Percentiles rank a stretch among this genome's conserved stretches.
Evolutionary conservation across 1,140 invertebrate genomes (phyloP).

Genomic region (Antheraea mylitta): DNA sequence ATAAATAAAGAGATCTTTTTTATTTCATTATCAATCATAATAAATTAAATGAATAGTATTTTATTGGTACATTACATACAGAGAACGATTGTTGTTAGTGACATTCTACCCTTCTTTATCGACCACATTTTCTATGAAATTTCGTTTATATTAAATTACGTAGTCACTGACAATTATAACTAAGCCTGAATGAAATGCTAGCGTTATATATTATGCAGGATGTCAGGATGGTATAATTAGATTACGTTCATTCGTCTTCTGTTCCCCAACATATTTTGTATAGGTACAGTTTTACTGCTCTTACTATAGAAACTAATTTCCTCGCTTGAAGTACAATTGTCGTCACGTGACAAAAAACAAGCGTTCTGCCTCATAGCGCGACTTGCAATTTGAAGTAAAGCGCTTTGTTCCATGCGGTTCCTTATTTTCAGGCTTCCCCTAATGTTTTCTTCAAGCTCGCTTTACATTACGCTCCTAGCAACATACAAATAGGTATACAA

Average conservation of each 20-base stretch:
- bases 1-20: too few species aligned
- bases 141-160: too few species aligned
- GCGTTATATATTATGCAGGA: neutral
- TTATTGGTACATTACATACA: too few species aligned
- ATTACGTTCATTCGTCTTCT: slow-evolving; percentile 6
- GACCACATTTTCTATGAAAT: too few species aligned
- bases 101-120: too few species aligned
- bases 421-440: slow-evolving; percentile 13
- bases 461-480: neutral
- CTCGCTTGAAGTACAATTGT: slow-evolving; percentile 24
- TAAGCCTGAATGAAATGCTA: neutral
- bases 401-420: slow-evolving; percentile 20
- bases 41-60: too few species aligned
- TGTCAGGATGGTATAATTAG: too few species aligned
- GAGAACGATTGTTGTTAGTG: too few species aligned
- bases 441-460: slow-evolving; percentile 17
- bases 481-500: too few species aligned
- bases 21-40: too few species aligned
- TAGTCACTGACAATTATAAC: too few species aligned
- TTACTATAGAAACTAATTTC: slow-evolving; percentile 25
- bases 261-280: neutral
- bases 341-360: slow-evolving; percentile 33
- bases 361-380: slow-evolving; percentile 31
- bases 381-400: slow-evolving; percentile 33
- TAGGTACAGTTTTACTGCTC: slow-evolving; percentile 21